Base-by-base conservation (phyloP, 2,113 vertebrate genomes). In the Brachypodius melanocephalos region DNA sequence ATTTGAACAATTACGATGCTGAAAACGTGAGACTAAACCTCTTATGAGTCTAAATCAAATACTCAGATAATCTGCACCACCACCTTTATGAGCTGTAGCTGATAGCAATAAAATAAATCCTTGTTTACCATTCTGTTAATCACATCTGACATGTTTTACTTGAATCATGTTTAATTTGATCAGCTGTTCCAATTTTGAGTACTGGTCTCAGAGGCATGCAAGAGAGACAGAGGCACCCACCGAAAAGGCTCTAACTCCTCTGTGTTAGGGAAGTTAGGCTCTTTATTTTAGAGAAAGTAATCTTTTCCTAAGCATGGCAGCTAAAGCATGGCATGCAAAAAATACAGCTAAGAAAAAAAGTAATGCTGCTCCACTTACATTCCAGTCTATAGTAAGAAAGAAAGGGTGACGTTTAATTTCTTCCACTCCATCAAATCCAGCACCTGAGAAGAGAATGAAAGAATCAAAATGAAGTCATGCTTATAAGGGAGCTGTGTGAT, bases 381-480 rank as follows among this genome's bases (percentile, higher is more conserved):
- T 99, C 99, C 99, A 99, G 97, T 99, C 98, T 90, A 99, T 98
- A 21, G 98, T 98, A 66, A 97, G 97, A 93, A 99, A 99, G 97
- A 99, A 99, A 52, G 98, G 98, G 55, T 99, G 99, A 12, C 98
- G 98, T 89, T 99, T 99, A 88, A 99, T 99, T 97, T 99, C 99
- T 97, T 99, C 99, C 48, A 99, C 98, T 71, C 99, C 99, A 12
- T 99, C 99, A 3, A 98, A 98, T 67, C 99, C 99, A 38, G 99
- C 99, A 86, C 99, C 99, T 99, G 97, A 43, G 21, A 72, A 88
- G 49, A 93, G n/a, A 89, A 93, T 15, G 5, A 24, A 36, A 74
- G 10, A 25, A 20, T 59, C 18, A 95, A 68, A 85, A 73, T 40
- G 5, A 75, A 67, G 4, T n/a, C 19, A 28, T 19, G 66, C 43